phyloP scores from a whole-genome alignment of 2,888 invertebrate genomes.

The Parapristionchus giblindavisi region DNA sequence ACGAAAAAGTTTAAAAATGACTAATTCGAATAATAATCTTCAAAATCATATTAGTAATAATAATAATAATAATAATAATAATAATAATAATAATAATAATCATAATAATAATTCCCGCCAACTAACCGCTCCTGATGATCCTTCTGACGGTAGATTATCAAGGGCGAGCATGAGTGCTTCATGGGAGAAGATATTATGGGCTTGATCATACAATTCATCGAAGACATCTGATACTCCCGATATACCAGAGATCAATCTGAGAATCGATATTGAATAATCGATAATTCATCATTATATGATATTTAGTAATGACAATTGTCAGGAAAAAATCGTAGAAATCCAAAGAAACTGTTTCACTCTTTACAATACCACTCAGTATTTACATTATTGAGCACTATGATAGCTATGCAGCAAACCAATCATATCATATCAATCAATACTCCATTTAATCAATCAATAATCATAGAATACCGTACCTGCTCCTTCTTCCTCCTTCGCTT shows the following conservation, averaged over 20 bases:
- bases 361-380: background rate
- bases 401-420: background rate
- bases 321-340: too few relatives aligned
- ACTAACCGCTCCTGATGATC: constrained; percentile 47
- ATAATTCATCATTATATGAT: background rate
- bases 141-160: constrained; percentile 54
- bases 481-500: constrained; percentile 33
- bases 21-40: too few relatives aligned
- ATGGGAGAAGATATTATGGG: constrained; percentile 39
- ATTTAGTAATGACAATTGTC: too few relatives aligned
- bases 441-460: background rate
- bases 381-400: background rate
- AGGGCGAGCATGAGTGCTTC: constrained; percentile 50
- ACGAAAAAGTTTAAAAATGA: too few relatives aligned
- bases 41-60: too few relatives aligned
- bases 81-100: too few relatives aligned
- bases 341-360: background rate
- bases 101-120: too few relatives aligned
- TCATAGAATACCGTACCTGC: constrained; percentile 24
- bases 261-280: background rate
- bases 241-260: constrained; percentile 39
- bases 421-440: background rate
- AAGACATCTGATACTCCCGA: constrained; percentile 53
- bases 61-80: too few relatives aligned
- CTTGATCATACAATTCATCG: constrained; percentile 49